These are phyloP conservation scores for Phalangium opilio DNA, from an alignment of 2,888 invertebrate species.

Conservation along the genomic window DNA sequence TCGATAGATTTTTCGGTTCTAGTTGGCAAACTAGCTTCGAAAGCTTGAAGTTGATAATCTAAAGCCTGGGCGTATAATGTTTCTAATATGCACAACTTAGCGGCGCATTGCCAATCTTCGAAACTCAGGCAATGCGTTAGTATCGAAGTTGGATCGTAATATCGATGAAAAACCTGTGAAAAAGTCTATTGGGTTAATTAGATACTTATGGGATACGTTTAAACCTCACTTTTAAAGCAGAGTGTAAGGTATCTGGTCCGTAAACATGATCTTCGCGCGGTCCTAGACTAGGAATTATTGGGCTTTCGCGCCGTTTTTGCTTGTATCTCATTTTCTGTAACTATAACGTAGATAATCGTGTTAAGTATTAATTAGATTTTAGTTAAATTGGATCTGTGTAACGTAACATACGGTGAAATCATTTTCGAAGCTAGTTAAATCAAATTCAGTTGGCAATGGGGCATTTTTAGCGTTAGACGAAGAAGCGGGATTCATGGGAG, in stretches of 20 bases:
- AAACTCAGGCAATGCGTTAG: conserved; percentile 13
- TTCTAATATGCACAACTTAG: conserved; percentile 15
- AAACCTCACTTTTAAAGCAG: conserved; percentile 11
- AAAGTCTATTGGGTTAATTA: not conserved
- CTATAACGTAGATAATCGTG: too few relatives aligned
- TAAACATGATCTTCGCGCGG: conserved; percentile 8
- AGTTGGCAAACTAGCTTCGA: not conserved
- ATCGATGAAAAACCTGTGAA: conserved; percentile 9
- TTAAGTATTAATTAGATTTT: too few relatives aligned
- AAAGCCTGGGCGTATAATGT: conserved; percentile 14
- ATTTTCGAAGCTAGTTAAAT: conserved; percentile 12
- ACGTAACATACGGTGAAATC: conserved; percentile 11
- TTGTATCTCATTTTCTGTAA: too few relatives aligned
- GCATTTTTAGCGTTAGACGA: conserved; percentile 6
- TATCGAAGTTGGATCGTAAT: conserved; percentile 11
- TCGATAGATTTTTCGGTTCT: not conserved
- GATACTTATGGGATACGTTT: too few relatives aligned
- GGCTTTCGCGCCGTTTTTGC: too few relatives aligned
- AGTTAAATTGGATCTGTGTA: too few relatives aligned
- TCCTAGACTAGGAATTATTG: conserved; percentile 5
- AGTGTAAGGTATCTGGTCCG: conserved; percentile 11
- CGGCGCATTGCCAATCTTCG: conserved; percentile 15
- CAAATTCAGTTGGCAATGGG: too few relatives aligned
- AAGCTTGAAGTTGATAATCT: conserved; percentile 13
- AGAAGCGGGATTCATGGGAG: conserved; percentile 1